Evolutionary conservation across 2,888 invertebrate species (phyloP), one percentile per base, ranked within the genome.

Genomic region (Dynastes hyllus): DNA sequence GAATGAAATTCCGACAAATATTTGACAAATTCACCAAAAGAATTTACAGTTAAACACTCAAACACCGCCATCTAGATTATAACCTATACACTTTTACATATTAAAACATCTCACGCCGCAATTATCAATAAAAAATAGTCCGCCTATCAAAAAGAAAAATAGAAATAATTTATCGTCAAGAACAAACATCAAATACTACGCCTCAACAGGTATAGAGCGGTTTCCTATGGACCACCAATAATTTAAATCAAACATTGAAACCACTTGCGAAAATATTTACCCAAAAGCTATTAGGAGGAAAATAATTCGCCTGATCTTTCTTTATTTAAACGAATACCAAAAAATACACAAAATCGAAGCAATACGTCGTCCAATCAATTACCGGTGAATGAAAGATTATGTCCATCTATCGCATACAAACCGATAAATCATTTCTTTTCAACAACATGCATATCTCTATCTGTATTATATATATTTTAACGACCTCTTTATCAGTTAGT

Each of bases 391-490:
- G 73, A 75, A 63, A 75, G 22, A 75, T 75, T 45, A 13, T 45
- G 51, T 45, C 45, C 37, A 22, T 27, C 4, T 27, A 61, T 8
- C 27, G 37, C 27, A 16, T 27, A 22, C 5, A 61, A 16, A 22
- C 61, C 13, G 63, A 75, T 75, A 75, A 75, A 75, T 75, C 73
- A 75, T 75, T 61, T 63, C n/a, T 29, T 29, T 63, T 32, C 32
- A 63, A 63, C 37, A 27, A 63, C 55, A 45, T 45, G 11, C 11
- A 11, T 45, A 45, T 45, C 45, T 45, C 8, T 45, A 4, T 16
- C 55, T 58, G 55, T 45, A 45, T 45, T n/a, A 16, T 27, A 58
- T 58, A 58, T 16, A 55, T 16, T 69, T 50, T 69, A 69, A 69
- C 69, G 66, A 69, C 69, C 51, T 69, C 50, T 51, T 69, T 69